Conservation (phyloP, 2,888 invertebrate species). For the Acronicta leporina region DNA sequence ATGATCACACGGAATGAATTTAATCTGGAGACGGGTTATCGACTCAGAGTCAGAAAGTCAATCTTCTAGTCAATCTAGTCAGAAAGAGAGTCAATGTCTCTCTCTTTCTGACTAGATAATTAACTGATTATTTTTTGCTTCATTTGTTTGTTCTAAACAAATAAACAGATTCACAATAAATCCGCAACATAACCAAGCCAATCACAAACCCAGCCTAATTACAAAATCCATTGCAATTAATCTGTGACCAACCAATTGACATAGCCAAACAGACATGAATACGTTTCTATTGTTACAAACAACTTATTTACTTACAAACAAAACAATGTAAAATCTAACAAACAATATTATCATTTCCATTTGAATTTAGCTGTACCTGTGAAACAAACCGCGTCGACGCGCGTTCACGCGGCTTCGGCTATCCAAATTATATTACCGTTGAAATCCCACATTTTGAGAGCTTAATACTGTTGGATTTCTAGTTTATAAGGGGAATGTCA, state of each 20-base stretch:
- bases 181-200: background rate
- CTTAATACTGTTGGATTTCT: background rate
- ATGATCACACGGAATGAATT: too few relatives aligned
- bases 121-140: too few relatives aligned
- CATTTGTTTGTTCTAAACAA: background rate
- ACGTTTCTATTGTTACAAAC: conserved; percentile 14
- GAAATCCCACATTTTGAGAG: background rate
- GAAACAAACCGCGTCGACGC: conserved; percentile 11
- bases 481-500: too few relatives aligned
- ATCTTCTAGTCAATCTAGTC: too few relatives aligned
- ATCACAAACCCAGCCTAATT: conserved; percentile 20
- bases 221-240: conserved; percentile 16
- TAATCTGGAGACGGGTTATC: too few relatives aligned
- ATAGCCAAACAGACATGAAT: conserved; percentile 4
- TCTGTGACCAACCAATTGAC: conserved; percentile 20
- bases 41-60: too few relatives aligned
- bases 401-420: conserved; percentile 6
- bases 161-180: background rate
- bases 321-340: conserved; percentile 37
- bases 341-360: conserved; percentile 52
- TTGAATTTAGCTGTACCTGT: conserved; percentile 24
- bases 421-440: background rate
- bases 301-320: conserved; percentile 17
- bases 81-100: too few relatives aligned
- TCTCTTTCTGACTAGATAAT: too few relatives aligned